Evolutionary conservation across 2,888 invertebrate species (phyloP), one percentile per base, ranked within the genome.

Genomic region (Pasiphila rectangulata): DNA sequence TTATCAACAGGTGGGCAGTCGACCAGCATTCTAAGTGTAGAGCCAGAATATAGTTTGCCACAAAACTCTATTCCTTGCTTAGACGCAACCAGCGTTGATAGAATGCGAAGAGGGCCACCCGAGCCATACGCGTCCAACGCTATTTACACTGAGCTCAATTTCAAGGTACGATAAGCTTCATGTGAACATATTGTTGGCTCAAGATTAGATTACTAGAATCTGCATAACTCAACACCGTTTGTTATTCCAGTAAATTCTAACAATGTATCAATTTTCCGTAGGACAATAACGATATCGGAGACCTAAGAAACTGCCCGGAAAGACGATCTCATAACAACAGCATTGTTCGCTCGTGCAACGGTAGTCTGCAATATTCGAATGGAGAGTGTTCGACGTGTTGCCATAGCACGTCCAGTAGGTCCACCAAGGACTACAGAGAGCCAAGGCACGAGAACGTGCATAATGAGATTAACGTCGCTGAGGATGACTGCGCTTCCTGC

Each of bases 81-180:
- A 69, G 87, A 87, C 55, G 74, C 69, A 10, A 77, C 81, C 40
- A 88, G 87, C 60, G 84, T 83, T 27, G 87, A 88, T 57, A 72
- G 87, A 69, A 69, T 87, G 56, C 74, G 84, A 37, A 77, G 87
- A 44, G 77, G 76, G 50, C 87, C 87, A 56, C 87, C 86, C 51
- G 88, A 88, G 67, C 86, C 88, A 39, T 88, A 88, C 67, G 88
- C 87, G 21, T 87, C 88, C 45, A 88, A 75, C 63, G 88, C 88
- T 69, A 87, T 88, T 79, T 88, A 87, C 83, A 87, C 87, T 59
- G 87, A 88, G 78, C 87, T 88, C 75, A 88, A 87, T 74, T 88
- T 85, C 78, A 87, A 88, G 87, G 87, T 87, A 83, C 51, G 85
- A 86, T 86, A 86, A 83, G 75, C 64, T 63, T 67, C 75, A 69